Percentiles rank a stretch among this genome's conserved stretches.
Conservation (phyloP, 2,797 vertebrate genomes). For the Smutsia gigantea region DNA sequence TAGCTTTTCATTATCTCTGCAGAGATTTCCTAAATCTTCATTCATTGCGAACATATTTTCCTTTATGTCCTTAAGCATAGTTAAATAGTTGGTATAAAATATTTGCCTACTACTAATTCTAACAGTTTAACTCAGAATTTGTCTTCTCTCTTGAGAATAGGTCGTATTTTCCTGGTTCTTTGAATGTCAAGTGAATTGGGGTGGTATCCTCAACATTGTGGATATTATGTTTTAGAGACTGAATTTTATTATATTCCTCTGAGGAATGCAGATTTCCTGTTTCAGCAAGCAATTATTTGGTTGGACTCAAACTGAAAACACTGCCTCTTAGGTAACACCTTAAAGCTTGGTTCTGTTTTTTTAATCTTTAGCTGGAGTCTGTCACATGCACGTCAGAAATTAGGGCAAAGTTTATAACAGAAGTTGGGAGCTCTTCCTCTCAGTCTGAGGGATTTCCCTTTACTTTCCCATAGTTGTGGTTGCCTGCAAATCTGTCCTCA, state of each 20-base stretch:
- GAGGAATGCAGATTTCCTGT: neutral
- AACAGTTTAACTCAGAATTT: neutral
- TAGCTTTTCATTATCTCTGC: neutral
- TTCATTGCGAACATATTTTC: neutral
- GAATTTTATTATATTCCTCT: neutral
- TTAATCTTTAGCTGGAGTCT: neutral
- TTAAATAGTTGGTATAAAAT: constrained; percentile 40
- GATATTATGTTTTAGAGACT: neutral
- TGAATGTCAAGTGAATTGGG: constrained; percentile 21
- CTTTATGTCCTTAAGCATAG: neutral
- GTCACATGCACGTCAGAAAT: neutral
- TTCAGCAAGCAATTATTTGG: neutral
- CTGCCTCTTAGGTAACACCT: neutral
- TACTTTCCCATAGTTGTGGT: neutral
- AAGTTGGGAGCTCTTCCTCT: neutral
- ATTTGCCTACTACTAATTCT: neutral
- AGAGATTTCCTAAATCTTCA: neutral
- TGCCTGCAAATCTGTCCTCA: neutral
- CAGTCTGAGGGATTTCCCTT: neutral
- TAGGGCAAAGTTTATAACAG: neutral
- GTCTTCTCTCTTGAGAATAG: constrained; percentile 13
- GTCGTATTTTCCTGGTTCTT: neutral
- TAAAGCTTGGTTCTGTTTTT: neutral
- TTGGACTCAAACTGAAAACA: neutral
- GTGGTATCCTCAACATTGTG: neutral